Percentiles rank a stretch among this genome's conserved stretches.
Conservation (phyloP, 2,888 invertebrate species). For the Clivina fossor region DNA sequence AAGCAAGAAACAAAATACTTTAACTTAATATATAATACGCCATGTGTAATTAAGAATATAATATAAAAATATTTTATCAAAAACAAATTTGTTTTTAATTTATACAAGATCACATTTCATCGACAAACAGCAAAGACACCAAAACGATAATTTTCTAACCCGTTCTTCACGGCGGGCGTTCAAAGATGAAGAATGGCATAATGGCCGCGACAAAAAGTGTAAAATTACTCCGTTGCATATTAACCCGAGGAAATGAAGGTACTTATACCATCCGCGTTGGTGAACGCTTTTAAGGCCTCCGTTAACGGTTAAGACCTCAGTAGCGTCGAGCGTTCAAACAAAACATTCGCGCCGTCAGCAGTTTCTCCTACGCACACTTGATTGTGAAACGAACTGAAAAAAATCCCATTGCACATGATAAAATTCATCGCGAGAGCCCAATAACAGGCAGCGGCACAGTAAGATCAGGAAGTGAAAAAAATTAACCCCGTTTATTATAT, state of each 20-base stretch:
- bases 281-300: slow-evolving; percentile 23
- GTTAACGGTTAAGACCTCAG: not conserved
- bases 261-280: too few species aligned
- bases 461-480: not conserved
- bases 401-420: slow-evolving; percentile 22
- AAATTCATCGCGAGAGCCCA: slow-evolving; percentile 9
- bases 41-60: too few species aligned
- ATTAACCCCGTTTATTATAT: too few species aligned
- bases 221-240: slow-evolving; percentile 32
- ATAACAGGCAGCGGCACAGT: not conserved
- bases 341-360: slow-evolving; percentile 31
- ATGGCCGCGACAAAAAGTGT: too few species aligned
- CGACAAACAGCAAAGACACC: too few species aligned
- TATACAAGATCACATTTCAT: too few species aligned
- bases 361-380: slow-evolving; percentile 23
- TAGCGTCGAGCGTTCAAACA: slow-evolving; percentile 16
- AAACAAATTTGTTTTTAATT: too few species aligned
- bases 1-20: too few species aligned
- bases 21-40: too few species aligned
- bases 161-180: not conserved
- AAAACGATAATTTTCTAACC: too few species aligned
- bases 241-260: slow-evolving; percentile 25
- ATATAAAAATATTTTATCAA: too few species aligned
- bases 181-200: slow-evolving; percentile 4
- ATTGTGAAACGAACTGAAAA: slow-evolving; percentile 32